A percentile compares a stretch with the other conserved stretches of the same genome.
phyloP scores from a whole-genome alignment of 2,113 vertebrate species.

The Tupaia tana region DNA sequence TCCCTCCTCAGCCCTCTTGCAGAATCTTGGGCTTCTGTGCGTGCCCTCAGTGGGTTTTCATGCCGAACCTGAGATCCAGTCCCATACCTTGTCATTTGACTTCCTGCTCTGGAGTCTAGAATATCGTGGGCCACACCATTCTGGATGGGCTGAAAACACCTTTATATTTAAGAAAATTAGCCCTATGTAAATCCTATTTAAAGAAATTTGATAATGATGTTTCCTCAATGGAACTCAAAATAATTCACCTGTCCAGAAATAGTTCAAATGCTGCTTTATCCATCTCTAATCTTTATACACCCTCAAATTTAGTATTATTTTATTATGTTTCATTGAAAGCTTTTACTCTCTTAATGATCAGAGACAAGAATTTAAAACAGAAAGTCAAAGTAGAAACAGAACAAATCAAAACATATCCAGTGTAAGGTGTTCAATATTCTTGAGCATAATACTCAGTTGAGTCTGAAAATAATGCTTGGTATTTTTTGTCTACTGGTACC shows the following conservation, averaged over 20 bases:
- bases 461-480: background rate
- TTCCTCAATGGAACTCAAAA: background rate
- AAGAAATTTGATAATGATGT: background rate
- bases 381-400: background rate
- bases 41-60: too few species aligned
- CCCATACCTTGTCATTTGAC: too few species aligned
- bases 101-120: too few species aligned
- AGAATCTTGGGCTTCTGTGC: too few species aligned
- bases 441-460: accelerated
- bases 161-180: background rate
- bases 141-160: background rate
- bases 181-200: background rate
- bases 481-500: background rate
- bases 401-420: background rate
- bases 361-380: background rate
- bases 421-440: background rate
- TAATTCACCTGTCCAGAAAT: background rate
- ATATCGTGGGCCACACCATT: too few species aligned
- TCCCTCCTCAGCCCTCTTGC: too few species aligned
- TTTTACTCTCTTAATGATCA: background rate
- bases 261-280: background rate
- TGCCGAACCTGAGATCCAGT: too few species aligned
- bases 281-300: background rate
- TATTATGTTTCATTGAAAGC: background rate
- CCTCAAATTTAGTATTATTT: background rate